A percentile compares a stretch with the other conserved stretches of the same genome.
Conservation (phyloP, 1,140 invertebrate genomes). For the Triops cancriformis region DNA sequence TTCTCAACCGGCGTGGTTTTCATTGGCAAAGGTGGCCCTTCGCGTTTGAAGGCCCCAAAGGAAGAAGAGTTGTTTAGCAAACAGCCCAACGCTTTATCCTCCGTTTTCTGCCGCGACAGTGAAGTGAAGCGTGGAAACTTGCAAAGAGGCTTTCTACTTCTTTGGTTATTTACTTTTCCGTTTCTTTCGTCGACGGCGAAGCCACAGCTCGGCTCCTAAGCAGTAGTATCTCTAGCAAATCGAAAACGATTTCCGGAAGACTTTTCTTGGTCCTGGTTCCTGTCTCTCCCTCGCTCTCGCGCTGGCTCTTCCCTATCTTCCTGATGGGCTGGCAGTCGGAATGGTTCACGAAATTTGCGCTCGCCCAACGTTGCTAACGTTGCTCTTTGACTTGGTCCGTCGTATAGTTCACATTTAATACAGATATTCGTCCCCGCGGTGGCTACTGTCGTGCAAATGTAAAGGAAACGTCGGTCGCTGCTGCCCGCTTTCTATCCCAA, state of each 20-base stretch:
- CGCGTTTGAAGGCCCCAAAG: neutral
- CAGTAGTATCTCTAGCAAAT: neutral
- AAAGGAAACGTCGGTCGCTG: neutral
- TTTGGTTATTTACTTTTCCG: neutral
- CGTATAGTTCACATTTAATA: too few species aligned
- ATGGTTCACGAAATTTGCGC: neutral
- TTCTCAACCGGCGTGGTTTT: neutral
- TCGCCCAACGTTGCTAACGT: neutral
- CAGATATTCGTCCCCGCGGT: too few species aligned
- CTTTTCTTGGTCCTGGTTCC: neutral
- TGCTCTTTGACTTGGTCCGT: neutral
- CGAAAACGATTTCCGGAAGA: neutral
- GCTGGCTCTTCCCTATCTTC: neutral
- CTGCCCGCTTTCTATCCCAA: neutral
- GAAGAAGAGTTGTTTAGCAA: slow-evolving; percentile 12
- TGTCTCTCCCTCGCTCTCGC: neutral
- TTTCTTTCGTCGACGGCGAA: neutral
- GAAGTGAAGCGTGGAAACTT: slow-evolving; percentile 10
- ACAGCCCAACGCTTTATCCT: neutral
- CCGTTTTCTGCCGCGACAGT: neutral
- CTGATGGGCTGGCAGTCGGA: neutral
- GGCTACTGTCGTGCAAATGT: neutral
- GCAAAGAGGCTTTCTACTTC: neutral
- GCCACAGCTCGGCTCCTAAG: neutral
- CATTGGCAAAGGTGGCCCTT: neutral